These are phyloP conservation scores for Drosophila busckii DNA, from an alignment of 1,140 invertebrate genomes.

Conservation along the genomic window DNA sequence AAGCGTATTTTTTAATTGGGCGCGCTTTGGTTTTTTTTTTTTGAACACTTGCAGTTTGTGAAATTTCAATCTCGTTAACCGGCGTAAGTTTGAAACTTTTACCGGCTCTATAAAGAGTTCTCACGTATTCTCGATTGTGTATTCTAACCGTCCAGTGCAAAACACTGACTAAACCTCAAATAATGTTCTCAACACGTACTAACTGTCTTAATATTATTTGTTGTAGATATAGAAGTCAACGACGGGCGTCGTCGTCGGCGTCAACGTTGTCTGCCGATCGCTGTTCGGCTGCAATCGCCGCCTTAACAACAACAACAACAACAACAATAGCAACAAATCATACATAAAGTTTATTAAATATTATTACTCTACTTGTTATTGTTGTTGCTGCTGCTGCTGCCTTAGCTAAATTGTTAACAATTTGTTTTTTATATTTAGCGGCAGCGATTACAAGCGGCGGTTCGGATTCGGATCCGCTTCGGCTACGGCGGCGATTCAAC, in stretches of 20 bases:
- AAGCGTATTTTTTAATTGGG: slow-evolving; percentile 6
- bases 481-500: not conserved
- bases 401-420: slow-evolving; percentile 74
- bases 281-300: too few species aligned
- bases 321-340: slow-evolving; percentile 3
- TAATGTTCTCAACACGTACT: slow-evolving; percentile 78
- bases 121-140: slow-evolving; percentile 53
- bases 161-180: slow-evolving; percentile 78
- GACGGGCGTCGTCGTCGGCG: slow-evolving; percentile 18
- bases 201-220: slow-evolving; percentile 78
- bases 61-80: too few species aligned
- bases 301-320: too few species aligned
- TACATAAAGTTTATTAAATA: slow-evolving; percentile 69
- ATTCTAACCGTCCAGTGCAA: slow-evolving; percentile 75
- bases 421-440: slow-evolving; percentile 25
- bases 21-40: not conserved
- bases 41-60: too few species aligned
- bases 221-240: slow-evolving; percentile 77
- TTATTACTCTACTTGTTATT: slow-evolving; percentile 43
- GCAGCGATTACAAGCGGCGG: slow-evolving; percentile 26
- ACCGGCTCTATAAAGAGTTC: slow-evolving; percentile 20
- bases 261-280: not conserved
- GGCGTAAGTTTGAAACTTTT: too few species aligned
- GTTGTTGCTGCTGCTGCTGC: slow-evolving; percentile 33
- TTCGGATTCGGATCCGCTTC: slow-evolving; percentile 29